Base-by-base conservation (phyloP, 92 coral and sea anemone species). In the Pocillopora meandrina region DNA sequence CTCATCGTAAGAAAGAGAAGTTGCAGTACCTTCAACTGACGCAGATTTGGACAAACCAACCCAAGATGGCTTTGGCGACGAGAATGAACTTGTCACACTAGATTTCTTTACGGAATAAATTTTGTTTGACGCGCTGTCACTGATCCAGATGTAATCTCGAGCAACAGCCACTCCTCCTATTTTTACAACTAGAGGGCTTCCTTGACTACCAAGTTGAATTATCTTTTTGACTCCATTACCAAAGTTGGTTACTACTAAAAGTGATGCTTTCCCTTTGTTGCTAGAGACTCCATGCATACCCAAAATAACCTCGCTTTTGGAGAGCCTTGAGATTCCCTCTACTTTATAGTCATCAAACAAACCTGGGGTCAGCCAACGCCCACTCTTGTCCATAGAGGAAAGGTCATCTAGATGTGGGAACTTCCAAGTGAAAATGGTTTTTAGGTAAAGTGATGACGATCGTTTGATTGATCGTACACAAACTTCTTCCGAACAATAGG, bases 371-470 rank as follows among this genome's bases (percentile, higher is more conserved):
- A 92, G 91, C 99, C 99, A 94, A 61, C 90, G 90, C n/a, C 96
- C 98, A 20, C 93, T 71, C 58, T 78, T 89, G 26, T 88, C 70
- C 85, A 94, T 88, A 23, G 99, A 92, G 4, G 99, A 95, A 23
- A 96, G 90, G 80, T 96, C 99, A 61, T 96, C 99, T 12, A 96
- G 89, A 72, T 96, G 99, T 36, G 97, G 96, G 78, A 87, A 96
- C 79, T 92, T 96, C 93, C 98, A 94, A 12, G 94, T 81, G 68
- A 96, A 96, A 19, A 96, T 91, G 14, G 92, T 90, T 13, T 82
- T 85, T 4, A 89, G 90, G 76, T 96, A 96, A 26, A 89, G 93
- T 23, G 89, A 75, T 19, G 99, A 94, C 6, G 99, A 96, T 12
- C 99, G 89, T 61, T 93, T 87, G 3, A 96, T 61, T 4, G 87